Percentiles rank a stretch among this genome's conserved stretches.
phyloP scores from a whole-genome alignment of 2,888 invertebrate species.

The Eulithis testata region DNA sequence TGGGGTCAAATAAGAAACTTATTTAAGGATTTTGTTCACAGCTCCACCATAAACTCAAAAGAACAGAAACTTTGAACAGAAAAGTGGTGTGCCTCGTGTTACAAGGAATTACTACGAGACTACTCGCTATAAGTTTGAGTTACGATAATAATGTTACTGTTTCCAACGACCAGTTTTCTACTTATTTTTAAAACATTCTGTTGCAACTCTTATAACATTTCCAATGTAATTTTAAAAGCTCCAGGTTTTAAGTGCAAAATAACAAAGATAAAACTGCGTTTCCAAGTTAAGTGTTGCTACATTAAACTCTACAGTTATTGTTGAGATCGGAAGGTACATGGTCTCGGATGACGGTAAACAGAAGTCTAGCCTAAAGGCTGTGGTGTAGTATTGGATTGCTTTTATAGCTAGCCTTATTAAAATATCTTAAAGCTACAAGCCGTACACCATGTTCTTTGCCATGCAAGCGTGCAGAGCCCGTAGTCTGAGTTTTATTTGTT shows the following conservation, averaged over 20 bases:
- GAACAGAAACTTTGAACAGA: too few species aligned
- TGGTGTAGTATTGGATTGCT: neutral
- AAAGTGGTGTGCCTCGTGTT: too few species aligned
- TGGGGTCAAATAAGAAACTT: too few species aligned
- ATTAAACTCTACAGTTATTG: slow-evolving; percentile 39
- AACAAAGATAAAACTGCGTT: slow-evolving; percentile 32
- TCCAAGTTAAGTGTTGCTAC: slow-evolving; percentile 33
- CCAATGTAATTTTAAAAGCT: slow-evolving; percentile 29
- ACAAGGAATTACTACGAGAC: too few species aligned
- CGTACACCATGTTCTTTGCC: too few species aligned
- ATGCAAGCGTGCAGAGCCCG: too few species aligned
- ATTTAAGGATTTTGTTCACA: too few species aligned
- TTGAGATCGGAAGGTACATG: slow-evolving; percentile 29
- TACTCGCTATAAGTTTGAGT: too few species aligned
- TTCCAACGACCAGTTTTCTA: neutral
- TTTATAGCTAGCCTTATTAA: slow-evolving; percentile 1
- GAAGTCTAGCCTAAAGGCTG: slow-evolving; percentile 27
- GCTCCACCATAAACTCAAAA: too few species aligned
- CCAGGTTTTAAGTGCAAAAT: slow-evolving; percentile 28
- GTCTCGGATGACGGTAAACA: slow-evolving; percentile 32
- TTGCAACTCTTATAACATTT: slow-evolving; percentile 21
- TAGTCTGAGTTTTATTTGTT: too few species aligned
- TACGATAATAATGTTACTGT: neutral
- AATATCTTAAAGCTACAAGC: too few species aligned
- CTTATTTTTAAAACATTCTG: neutral